Base-by-base conservation (phyloP, 2,888 invertebrate species). In the Eugnorisma glareosa region DNA sequence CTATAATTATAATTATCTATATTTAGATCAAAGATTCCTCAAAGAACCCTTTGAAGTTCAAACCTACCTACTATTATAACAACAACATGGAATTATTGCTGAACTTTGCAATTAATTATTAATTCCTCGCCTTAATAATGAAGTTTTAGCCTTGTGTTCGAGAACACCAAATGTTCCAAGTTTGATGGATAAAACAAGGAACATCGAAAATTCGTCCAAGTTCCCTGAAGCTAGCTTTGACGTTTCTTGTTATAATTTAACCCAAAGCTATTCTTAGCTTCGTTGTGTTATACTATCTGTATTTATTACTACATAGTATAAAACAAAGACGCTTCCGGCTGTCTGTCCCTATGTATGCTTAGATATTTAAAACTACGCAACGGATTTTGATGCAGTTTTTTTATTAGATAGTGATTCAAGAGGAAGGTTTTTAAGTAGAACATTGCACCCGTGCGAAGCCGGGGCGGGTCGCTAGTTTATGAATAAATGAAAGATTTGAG, bases 181-280 rank as follows among this genome's bases (percentile, higher is more conserved):
- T 87, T 88, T 88, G 85, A 85, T 88, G 82, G 79, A 81, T 83
- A 78, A 86, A 88, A 86, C 76, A 79, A 82, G 84, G 66, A 78
- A 78, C 81, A 82, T 64, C 69, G 81, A 83, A 83, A 79, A 80
- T 77, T 86, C 81, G 74, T 67, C 59, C 59, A 85, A 85, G 77
- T 83, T 81, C 67, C 80, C 73, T 73, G 63, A 51, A 75, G 79
- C 69, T 78, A 80, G 76, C 71, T 84, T 82, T 79, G 70, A 70
- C 40, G 75, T 66, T 79, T 69, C 74, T 77, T 83, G 73, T 77
- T 79, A 71, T 75, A 84, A 57, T 79, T 76, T 64, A 78, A 75
- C n/a, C 43, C 35, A 45, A 67, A 81, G 68, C 67, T 70, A 75
- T 67, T 68, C 43, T 63, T 54, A 73, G 61, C 28, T 35, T 59